Base-by-base conservation (phyloP, 2,888 invertebrate species). In the Crossocerus cetratus region DNA sequence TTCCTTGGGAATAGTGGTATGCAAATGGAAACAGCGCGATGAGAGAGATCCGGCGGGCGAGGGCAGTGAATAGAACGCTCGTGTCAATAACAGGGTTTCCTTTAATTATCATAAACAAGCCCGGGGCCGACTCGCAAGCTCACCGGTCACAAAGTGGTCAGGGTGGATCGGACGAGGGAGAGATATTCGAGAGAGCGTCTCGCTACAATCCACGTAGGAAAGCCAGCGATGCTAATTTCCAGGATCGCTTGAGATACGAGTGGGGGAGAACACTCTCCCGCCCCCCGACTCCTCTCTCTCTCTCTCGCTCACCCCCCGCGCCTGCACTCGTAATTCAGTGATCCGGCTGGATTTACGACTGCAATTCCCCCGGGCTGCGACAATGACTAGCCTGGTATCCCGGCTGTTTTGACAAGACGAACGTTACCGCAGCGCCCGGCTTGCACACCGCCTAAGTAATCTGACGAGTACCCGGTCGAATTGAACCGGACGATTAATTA, bases 211-310 rank as follows among this genome's bases (percentile, higher is more conserved):
- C 70, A 32, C 32, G 11, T 32, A 32, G 32, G 80, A 65, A 77
- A 74, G 70, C 64, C 69, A 49, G 53, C 69, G 54, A 69, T 81
- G 80, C 77, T 68, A 78, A 82, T 81, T 78, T 74, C 72, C 64
- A 72, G 72, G 74, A 75, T 80, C 74, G 74, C 69, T 65, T 49
- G 56, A 54, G 70, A 70, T 69, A 72, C 59, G 72, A 61, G 69
- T 69, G 32, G 32, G 32, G 1, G 32, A 4, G 32, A n/a, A n/a
- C 8, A 32, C 49, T 13, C 49, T 16, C 5, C 49, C 70, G 75
- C 60, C 32, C 63, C 60, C 67, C 64, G 64, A 60, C 57, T 67
- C 55, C 61, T n/a, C n/a, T n/a, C n/a, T n/a, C n/a, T n/a, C n/a
- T n/a, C n/a, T n/a, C n/a, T n/a, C n/a, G n/a, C n/a, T n/a, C n/a